Base-by-base conservation (phyloP, 2,113 vertebrate genomes). In the Promerops cafer region DNA sequence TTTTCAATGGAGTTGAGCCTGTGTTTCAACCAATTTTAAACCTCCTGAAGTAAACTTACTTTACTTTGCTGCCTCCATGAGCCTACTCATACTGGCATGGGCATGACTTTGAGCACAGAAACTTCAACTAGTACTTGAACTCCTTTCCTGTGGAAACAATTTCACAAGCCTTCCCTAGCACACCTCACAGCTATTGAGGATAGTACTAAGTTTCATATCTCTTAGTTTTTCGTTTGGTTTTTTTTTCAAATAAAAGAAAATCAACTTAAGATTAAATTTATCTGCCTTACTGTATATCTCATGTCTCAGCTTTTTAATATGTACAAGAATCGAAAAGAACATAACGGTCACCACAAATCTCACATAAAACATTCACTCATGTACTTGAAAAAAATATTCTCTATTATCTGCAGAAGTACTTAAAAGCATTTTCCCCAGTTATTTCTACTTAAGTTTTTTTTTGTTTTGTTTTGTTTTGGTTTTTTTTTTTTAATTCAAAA, bases 141-240 rank as follows among this genome's bases (percentile, higher is more conserved):
- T 69, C 20, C 17, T 59, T 71, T 83, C 6, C 26, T 4, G 26
- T 6, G 44, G 37, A 27, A 54, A 63, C 2, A 63, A 77, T 42
- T 31, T 63, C 16, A 39, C 9, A 39, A 74, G 22, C 19, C 24
- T 65, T 81, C 33, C n/a, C 54, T 40, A 37, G 37, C n/a, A 45
- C 1, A 1, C 10, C 37, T 42, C 24, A 21, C 33, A 75, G 47
- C 22, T 63, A 31, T 0, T 24, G 13, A 42, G 11, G 6, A 54
- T 21, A 59, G 44, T 14, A 23, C 3, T 37, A n/a, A 59, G 13
- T 52, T 35, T 52, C 26, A 2, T 6, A 64, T 15, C 2, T 79
- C 39, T 57, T 28, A 2, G 4, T 22, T 21, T 42, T 10, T 13
- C 9, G 16, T 3, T 0, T 13, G 10, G 16, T 3, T 0, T 6